Base-by-base conservation (phyloP, 2,888 invertebrate species). In the Trissolcus japonicus region DNA sequence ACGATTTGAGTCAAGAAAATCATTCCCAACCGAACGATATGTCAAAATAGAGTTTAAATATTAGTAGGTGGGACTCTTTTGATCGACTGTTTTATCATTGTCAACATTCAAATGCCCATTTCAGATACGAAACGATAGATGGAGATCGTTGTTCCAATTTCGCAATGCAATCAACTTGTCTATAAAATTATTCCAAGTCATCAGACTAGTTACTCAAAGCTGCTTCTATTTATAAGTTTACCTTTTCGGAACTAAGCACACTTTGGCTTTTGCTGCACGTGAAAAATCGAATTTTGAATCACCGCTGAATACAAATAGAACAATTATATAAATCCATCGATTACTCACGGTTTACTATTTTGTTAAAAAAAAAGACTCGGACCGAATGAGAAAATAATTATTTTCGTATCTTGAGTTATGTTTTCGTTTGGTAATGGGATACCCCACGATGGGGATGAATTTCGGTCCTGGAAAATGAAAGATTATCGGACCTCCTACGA, bases 401-500 rank as follows among this genome's bases (percentile, higher is more conserved):
- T 35, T 35, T 35, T 35, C 2, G 35, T 35, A 35, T 9, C 35
- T 9, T 35, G 0, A 35, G 35, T 9, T 6, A 1, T 9, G 35
- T 35, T 35, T 35, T 35, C 11, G 35, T 9, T 35, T 35, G 35
- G 35, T 35, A 35, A 35, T 35, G 7, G 35, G 35, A 35, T 35
- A 35, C 35, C 35, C 35, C 35, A 35, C 35, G 35, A 46, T 46
- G 46, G 46, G 14, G 16, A 16, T 29, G 14, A 14, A 55, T 55
- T 35, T 35, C 35, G 55, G 19, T n/a, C 6, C 21, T 35, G 55
- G 25, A 25, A 59, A 16, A 14, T 46, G 14, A 21, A 43, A 21
- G 69, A 78, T 82, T 83, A 84, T 84, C 82, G 46, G 82, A 82
- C 82, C 84, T 80, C 83, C 84, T 63, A 67, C 78, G 74, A 55